Conservation (phyloP, 2,888 invertebrate genomes). For the Phyllotreta striolata region DNA sequence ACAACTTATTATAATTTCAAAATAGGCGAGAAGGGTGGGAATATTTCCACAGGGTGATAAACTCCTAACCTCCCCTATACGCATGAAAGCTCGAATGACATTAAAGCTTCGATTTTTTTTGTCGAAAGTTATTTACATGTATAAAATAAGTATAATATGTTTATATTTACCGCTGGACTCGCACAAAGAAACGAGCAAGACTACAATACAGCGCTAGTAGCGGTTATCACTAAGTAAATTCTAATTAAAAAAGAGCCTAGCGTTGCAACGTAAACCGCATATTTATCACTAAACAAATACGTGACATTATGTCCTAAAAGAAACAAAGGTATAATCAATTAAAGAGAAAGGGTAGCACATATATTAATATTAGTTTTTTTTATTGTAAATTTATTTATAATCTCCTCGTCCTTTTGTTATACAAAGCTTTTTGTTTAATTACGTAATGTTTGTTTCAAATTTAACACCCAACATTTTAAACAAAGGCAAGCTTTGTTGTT, state of each 20-base stretch:
- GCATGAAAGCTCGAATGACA: constrained; percentile 10
- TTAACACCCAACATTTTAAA: no score
- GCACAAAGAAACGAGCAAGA: neutral
- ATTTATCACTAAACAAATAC: constrained; percentile 10
- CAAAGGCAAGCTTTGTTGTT: no score
- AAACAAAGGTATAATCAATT: constrained; percentile 9
- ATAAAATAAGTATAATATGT: constrained; percentile 9
- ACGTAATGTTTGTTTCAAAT: no score
- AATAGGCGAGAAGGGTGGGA: constrained; percentile 3
- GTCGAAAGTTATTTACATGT: neutral
- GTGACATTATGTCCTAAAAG: constrained; percentile 5
- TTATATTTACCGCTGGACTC: constrained; percentile 10
- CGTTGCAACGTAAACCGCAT: constrained; percentile 10
- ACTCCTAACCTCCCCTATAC: constrained; percentile 6
- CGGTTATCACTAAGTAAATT: neutral
- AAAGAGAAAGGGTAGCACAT: constrained; percentile 9
- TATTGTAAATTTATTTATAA: no score
- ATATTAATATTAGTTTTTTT: neutral
- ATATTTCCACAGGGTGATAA: constrained; percentile 11
- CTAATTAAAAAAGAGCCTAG: constrained; percentile 4
- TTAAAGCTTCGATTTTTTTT: constrained; percentile 6
- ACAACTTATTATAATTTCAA: constrained; percentile 15
- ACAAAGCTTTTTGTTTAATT: no score
- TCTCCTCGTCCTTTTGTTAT: no score
- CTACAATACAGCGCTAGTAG: neutral